A percentile compares a stretch with the other conserved stretches of the same genome.
Conservation (phyloP, 1,140 invertebrate species). For the Drosophila murphyi region DNA sequence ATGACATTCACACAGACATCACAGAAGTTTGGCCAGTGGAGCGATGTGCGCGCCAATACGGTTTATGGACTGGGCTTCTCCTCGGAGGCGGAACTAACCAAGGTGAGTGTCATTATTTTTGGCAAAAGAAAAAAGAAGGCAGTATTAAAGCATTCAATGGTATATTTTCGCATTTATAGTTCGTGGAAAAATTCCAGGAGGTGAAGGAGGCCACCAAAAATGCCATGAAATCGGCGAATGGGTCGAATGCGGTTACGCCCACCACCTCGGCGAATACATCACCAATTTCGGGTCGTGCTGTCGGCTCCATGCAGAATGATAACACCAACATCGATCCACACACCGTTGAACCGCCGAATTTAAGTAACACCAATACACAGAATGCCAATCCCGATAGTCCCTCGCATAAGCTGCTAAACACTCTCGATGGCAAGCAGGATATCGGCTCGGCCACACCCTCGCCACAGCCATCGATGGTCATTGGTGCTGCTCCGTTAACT, state of each 20-base stretch:
- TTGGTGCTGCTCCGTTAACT: conserved; percentile 19
- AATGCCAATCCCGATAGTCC: conserved; percentile 84
- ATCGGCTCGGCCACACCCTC: conserved; percentile 71
- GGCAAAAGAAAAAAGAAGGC: too few relatives aligned
- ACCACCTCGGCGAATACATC: conserved; percentile 94
- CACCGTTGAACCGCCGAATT: conserved; percentile 85
- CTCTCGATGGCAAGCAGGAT: conserved; percentile 68
- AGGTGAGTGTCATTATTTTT: conserved; percentile 80
- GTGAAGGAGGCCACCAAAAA: conserved; percentile 96
- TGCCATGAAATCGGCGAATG: conserved; percentile 89
- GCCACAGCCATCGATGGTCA: conserved; percentile 60
- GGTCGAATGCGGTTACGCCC: conserved; percentile 91
- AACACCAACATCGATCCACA: conserved; percentile 82
- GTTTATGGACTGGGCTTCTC: conserved; percentile 99
- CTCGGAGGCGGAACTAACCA: conserved; percentile 96
- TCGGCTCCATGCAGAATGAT: conserved; percentile 85
- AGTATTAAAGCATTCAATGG: too few relatives aligned
- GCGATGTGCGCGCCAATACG: conserved; percentile 97
- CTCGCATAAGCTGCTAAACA: conserved; percentile 78
- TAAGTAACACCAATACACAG: conserved; percentile 82
- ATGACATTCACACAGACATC: conserved; percentile 99
- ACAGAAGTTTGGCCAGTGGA: conserved; percentile 99
- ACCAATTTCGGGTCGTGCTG: conserved; percentile 89
- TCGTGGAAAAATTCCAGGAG: conserved; percentile 99
- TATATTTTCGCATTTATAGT: conserved; percentile 86